Evolutionary conservation across 2,888 invertebrate species (phyloP).

Genomic region (Griposia aprilina): DNA sequence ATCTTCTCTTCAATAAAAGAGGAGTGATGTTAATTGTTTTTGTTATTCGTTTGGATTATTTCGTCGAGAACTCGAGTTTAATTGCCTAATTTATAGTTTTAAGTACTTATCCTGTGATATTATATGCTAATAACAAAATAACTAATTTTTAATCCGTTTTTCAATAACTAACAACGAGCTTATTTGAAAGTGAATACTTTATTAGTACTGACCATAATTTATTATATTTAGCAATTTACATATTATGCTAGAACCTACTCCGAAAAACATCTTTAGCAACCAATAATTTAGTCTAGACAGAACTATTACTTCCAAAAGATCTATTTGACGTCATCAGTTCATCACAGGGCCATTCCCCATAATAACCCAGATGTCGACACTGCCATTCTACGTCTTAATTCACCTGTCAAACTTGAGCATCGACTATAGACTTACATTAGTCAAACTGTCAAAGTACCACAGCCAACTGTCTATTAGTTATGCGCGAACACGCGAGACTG

Average conservation of each 20-base stretch:
- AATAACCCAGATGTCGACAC: conserved; percentile 76
- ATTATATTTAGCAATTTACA: neutral
- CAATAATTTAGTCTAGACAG: conserved; percentile 41
- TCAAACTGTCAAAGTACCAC: conserved; percentile 87
- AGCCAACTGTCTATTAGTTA: conserved; percentile 86
- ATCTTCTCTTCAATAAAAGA: neutral
- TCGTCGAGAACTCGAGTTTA: neutral
- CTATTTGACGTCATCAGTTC: conserved; percentile 57
- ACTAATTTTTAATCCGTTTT: neutral
- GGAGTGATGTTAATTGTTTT: too few species aligned
- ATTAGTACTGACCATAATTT: neutral
- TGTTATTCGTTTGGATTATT: neutral
- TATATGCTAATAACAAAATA: neutral
- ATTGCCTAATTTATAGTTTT: neutral
- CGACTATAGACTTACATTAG: conserved; percentile 85
- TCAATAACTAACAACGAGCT: neutral
- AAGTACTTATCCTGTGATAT: neutral
- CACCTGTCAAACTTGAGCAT: conserved; percentile 78
- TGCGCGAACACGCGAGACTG: conserved; percentile 76
- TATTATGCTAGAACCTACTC: neutral
- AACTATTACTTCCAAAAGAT: conserved; percentile 45
- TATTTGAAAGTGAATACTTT: neutral
- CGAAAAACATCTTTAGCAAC: neutral
- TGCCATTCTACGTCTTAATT: conserved; percentile 79
- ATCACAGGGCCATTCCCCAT: conserved; percentile 63